These are phyloP conservation scores for Recurvirostra avosetta DNA, from an alignment of 2,113 vertebrate genomes.

Conservation along the genomic window DNA sequence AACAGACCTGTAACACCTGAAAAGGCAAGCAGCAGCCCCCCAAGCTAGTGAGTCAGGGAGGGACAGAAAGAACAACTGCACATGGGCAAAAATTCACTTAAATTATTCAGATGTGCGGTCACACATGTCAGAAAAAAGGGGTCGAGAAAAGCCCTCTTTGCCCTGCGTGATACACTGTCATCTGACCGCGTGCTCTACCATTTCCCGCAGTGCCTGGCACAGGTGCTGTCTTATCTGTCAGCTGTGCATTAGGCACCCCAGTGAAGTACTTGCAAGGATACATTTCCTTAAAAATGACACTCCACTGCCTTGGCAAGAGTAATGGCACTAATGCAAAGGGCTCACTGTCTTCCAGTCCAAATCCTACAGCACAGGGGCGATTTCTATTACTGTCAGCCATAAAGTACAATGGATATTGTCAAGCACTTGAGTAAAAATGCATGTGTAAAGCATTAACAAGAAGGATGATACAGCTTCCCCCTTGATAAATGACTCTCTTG, in stretches of 20 bases:
- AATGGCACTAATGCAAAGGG: neutral
- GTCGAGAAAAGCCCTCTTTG: neutral
- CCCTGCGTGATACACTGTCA: neutral
- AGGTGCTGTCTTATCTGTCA: neutral
- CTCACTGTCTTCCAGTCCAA: neutral
- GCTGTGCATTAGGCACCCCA: neutral
- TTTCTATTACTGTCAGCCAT: neutral
- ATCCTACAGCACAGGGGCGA: neutral
- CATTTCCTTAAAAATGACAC: neutral
- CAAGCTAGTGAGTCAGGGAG: neutral
- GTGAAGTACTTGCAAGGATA: neutral
- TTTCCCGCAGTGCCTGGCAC: neutral
- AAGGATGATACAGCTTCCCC: neutral
- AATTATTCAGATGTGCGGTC: neutral
- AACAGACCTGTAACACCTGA: neutral
- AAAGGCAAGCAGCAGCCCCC: neutral
- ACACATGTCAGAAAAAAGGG: neutral
- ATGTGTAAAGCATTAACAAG: conserved; percentile 2
- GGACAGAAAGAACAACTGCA: neutral
- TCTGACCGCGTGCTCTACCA: fast-evolving
- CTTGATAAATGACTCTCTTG: neutral
- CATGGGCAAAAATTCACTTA: neutral
- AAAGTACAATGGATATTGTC: neutral
- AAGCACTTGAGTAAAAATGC: conserved; percentile 16
- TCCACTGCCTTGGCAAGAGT: neutral